Percentiles rank a stretch among this genome's conserved stretches.
These are phyloP conservation scores for Myiagra hebetior DNA, from an alignment of 2,113 vertebrate genomes.

Conservation along the genomic window DNA sequence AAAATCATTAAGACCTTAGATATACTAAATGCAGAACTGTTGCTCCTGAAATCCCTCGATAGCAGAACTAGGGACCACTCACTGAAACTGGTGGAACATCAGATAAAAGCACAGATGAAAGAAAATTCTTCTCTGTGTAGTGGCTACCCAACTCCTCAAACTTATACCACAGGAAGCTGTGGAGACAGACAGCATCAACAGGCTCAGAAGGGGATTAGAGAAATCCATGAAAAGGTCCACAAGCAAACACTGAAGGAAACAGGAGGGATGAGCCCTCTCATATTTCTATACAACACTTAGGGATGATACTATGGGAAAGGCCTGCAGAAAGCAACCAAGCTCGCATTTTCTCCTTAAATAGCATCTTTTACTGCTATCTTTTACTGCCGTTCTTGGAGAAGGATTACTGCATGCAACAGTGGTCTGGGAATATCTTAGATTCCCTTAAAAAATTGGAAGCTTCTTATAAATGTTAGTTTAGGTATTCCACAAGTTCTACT, in stretches of 20 bases:
- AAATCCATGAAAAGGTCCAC: not conserved
- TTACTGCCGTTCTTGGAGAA: not conserved
- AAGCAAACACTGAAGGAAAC: not conserved
- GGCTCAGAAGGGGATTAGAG: slow-evolving; percentile 21
- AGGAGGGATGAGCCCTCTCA: not conserved
- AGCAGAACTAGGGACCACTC: not conserved
- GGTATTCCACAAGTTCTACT: not conserved
- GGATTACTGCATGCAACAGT: not conserved
- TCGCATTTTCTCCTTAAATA: slow-evolving; percentile 7
- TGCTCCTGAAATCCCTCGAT: not conserved
- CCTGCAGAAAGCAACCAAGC: not conserved
- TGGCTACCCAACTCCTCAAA: slow-evolving; percentile 9
- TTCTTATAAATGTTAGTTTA: not conserved
- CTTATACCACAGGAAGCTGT: slow-evolving; percentile 20
- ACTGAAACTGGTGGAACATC: not conserved
- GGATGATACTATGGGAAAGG: not conserved
- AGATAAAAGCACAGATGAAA: slow-evolving; percentile 57
- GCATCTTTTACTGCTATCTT: not conserved
- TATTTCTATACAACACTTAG: not conserved
- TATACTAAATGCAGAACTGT: not conserved
- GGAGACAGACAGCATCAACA: slow-evolving; percentile 15
- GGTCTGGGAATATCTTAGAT: not conserved
- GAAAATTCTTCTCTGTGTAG: slow-evolving; percentile 12
- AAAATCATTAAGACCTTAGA: not conserved
- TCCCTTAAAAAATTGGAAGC: not conserved